Evolutionary conservation across 2,888 invertebrate species (phyloP).

Genomic region (Mesochorus sp.): DNA sequence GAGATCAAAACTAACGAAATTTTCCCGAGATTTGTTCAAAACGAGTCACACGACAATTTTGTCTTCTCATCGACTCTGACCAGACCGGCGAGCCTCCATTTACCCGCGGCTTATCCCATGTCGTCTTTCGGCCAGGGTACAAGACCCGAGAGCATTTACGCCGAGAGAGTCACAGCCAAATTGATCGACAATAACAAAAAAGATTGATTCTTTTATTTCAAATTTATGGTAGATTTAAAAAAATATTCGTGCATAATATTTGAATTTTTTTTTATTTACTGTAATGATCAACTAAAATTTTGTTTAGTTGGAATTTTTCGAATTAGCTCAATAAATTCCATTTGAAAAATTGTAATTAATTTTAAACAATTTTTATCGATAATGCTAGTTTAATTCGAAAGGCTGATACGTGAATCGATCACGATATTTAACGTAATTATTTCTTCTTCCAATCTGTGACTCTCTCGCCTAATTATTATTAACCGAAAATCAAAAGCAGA

Average conservation of each 20-base stretch:
- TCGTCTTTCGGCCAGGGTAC: conserved; percentile 65
- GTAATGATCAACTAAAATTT: too few relatives aligned
- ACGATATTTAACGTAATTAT: neutral
- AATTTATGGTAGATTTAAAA: neutral
- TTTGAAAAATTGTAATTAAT: too few relatives aligned
- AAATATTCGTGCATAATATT: too few relatives aligned
- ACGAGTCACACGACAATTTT: conserved; percentile 40
- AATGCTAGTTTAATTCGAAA: conserved; percentile 40
- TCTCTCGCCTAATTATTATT: conserved; percentile 16
- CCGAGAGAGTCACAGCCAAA: conserved; percentile 73
- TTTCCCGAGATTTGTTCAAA: conserved; percentile 24
- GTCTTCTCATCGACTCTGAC: conserved; percentile 47
- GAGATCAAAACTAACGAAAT: conserved; percentile 72
- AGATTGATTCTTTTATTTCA: too few relatives aligned
- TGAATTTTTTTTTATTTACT: too few relatives aligned
- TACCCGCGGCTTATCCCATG: conserved; percentile 66
- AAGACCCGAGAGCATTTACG: conserved; percentile 67
- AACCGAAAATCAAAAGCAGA: conserved; percentile 1
- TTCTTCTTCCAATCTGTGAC: conserved; percentile 23
- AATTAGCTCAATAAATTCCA: too few relatives aligned
- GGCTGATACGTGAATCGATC: conserved; percentile 38
- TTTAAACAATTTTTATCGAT: too few relatives aligned
- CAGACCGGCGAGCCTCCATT: conserved; percentile 75
- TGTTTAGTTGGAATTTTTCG: too few relatives aligned
- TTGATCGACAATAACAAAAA: conserved; percentile 66